phyloP scores from a whole-genome alignment of 1,140 invertebrate genomes.

The Ceratoteleas bidentatus region DNA sequence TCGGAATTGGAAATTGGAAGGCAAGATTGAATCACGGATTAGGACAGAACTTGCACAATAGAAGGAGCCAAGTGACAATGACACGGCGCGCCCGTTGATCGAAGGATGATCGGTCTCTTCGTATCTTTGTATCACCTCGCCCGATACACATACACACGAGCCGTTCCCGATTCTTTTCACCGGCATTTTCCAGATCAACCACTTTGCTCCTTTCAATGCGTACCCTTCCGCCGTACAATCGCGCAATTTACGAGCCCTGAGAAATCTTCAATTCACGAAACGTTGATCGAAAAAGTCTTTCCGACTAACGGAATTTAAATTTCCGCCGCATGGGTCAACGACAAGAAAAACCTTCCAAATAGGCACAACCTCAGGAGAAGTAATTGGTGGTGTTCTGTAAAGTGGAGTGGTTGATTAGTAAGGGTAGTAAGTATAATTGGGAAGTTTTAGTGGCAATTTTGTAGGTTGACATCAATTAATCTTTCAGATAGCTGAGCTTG shows the following conservation, averaged over 20 bases:
- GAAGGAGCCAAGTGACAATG: constrained; percentile 60
- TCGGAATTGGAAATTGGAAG: constrained; percentile 62
- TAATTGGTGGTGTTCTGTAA: no score
- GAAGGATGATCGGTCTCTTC: constrained; percentile 59
- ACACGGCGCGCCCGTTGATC: constrained; percentile 56
- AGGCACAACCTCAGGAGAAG: no score
- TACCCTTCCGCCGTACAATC: no score
- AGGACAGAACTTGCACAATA: constrained; percentile 55
- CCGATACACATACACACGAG: constrained; percentile 23
- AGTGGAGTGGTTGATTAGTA: no score
- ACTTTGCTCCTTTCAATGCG: constrained; percentile 40
- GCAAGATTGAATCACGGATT: constrained; percentile 65
- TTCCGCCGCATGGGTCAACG: no score
- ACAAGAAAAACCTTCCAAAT: no score
- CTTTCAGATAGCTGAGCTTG: no score
- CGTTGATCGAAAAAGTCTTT: constrained; percentile 16
- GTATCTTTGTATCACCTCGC: constrained; percentile 48
- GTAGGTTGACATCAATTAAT: no score
- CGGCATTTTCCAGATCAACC: constrained; percentile 40
- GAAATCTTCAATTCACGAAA: constrained; percentile 29
- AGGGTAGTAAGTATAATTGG: no score
- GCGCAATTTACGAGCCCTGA: no score
- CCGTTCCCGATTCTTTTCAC: constrained; percentile 33
- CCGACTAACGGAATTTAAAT: not conserved
- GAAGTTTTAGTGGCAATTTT: no score